phyloP scores from a whole-genome alignment of 35 echinoderm and acorn worm species.

The Holothuria glaberrima region DNA sequence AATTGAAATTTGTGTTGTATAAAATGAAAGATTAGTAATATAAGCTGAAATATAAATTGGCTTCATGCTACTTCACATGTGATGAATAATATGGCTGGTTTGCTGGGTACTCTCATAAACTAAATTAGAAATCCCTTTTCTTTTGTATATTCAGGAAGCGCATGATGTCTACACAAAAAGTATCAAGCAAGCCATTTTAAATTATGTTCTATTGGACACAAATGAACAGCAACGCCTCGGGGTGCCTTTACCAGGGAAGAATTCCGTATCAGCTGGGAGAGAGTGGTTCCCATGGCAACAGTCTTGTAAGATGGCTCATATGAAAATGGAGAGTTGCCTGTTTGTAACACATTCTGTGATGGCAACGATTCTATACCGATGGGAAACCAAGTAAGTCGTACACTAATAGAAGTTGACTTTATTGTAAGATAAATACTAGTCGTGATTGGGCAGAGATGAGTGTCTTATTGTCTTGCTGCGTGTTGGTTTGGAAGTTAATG shows the following conservation, averaged over 20 bases:
- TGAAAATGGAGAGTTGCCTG: slow-evolving; percentile 81
- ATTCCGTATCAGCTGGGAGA: slow-evolving; percentile 84
- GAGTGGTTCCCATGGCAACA: slow-evolving; percentile 94
- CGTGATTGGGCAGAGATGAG: no score
- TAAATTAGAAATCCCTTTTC: not conserved
- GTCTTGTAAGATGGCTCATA: slow-evolving; percentile 65
- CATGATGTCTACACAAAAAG: slow-evolving; percentile 71
- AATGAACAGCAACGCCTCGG: slow-evolving; percentile 83
- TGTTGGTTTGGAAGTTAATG: no score
- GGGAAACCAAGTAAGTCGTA: slow-evolving; percentile 89
- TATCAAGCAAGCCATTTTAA: slow-evolving; percentile 81
- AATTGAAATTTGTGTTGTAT: no score
- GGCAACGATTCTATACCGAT: slow-evolving; percentile 84
- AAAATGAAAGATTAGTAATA: no score
- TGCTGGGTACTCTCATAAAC: not conserved
- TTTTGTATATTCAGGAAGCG: slow-evolving; percentile 64
- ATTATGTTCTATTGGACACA: slow-evolving; percentile 89
- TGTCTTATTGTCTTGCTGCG: no score
- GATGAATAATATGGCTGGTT: no score
- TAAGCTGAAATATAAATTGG: no score
- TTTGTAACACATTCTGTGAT: slow-evolving; percentile 90
- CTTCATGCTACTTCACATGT: no score
- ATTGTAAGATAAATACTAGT: no score
- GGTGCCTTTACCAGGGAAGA: slow-evolving; percentile 75
- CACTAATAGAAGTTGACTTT: not conserved